Percentiles rank a stretch among this genome's conserved stretches.
Evolutionary conservation across 2,888 invertebrate genomes (phyloP).

Genomic region (Ariolimax columbianus): DNA sequence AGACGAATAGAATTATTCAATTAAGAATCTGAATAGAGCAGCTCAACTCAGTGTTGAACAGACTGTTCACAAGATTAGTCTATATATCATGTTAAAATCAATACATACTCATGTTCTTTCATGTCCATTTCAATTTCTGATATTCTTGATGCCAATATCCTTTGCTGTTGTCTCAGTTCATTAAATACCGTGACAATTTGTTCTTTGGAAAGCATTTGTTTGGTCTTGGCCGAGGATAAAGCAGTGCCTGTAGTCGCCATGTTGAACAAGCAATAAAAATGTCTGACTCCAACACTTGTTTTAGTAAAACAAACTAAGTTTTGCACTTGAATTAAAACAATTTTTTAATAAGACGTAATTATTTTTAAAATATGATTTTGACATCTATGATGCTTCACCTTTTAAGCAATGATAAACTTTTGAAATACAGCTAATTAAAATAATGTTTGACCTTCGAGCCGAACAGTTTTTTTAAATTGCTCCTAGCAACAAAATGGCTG

Average conservation of each 20-base stretch:
- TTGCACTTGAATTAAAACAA: background rate
- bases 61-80: no score
- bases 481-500: conserved; percentile 28
- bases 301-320: conserved; percentile 25
- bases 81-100: background rate
- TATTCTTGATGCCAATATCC: conserved; percentile 90
- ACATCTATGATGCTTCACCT: background rate
- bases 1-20: no score
- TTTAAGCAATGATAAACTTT: background rate
- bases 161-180: conserved; percentile 90
- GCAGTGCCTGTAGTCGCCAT: conserved; percentile 51
- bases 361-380: background rate
- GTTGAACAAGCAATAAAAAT: conserved; percentile 19
- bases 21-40: no score
- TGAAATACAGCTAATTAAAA: background rate
- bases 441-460: background rate
- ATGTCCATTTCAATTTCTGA: conserved; percentile 95
- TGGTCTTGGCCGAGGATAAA: conserved; percentile 54
- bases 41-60: no score
- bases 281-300: background rate
- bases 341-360: background rate
- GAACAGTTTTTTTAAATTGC: background rate
- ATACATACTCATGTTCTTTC: conserved; percentile 94
- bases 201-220: conserved; percentile 80
- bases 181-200: conserved; percentile 93